phyloP scores from a whole-genome alignment of 1,140 invertebrate genomes.

The Nilaparvata lugens region DNA sequence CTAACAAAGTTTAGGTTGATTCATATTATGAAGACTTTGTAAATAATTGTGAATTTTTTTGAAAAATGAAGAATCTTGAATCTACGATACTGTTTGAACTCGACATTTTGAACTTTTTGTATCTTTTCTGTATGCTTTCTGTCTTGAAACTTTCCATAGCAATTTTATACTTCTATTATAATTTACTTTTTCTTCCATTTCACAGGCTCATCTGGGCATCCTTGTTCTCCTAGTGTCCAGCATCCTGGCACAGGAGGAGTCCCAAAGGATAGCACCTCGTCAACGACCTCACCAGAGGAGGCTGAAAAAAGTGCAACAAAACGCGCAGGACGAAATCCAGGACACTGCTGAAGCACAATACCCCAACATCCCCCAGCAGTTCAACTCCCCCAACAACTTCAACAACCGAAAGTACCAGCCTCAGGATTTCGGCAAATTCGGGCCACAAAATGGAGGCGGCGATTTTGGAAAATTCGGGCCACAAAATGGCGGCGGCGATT shows the following conservation, averaged over 20 bases:
- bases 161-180: too few relatives aligned
- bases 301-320: not conserved
- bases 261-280: not conserved
- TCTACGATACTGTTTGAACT: too few relatives aligned
- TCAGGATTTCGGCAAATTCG: not conserved
- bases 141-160: too few relatives aligned
- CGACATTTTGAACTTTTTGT: too few relatives aligned
- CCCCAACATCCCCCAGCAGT: not conserved
- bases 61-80: too few relatives aligned
- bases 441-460: not conserved
- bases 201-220: too few relatives aligned
- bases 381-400: not conserved
- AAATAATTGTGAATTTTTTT: too few relatives aligned
- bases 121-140: too few relatives aligned
- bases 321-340: slow-evolving; percentile 1
- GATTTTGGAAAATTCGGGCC: not conserved
- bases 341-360: not conserved
- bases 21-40: too few relatives aligned
- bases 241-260: not conserved
- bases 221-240: too few relatives aligned
- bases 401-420: not conserved
- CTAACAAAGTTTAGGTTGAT: too few relatives aligned
- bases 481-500: not conserved
- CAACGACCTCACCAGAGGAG: not conserved
- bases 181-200: too few relatives aligned